Evolutionary conservation across 2,797 vertebrate genomes (phyloP), one percentile per base, ranked within the genome.

Genomic region (Lacerta bilineata): DNA sequence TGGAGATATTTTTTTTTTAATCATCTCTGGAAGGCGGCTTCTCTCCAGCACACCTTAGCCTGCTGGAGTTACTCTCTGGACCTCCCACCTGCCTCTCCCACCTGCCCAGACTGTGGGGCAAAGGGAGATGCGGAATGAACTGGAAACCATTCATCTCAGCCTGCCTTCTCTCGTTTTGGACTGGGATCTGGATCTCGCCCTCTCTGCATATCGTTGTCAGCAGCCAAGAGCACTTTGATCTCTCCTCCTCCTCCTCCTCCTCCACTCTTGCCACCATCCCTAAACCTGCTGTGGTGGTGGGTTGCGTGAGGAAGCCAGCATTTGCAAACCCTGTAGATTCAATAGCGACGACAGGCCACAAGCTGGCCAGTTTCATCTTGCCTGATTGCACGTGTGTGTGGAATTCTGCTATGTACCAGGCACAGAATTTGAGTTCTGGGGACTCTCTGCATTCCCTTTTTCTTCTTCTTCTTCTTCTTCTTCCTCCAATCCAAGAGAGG

Each of bases 221-320:
- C 77, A 66, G 83, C 83, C 83, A 85, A 85, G 69, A 85, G 77
- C 83, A 85, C 83, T 85, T 85, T 89, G 88, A 89, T 81, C 41
- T 33, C 33, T 33, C 33, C 33, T 33, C 33, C 33, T 33, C 33
- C 33, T 33, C 33, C 33, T 46, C 69, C 29, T 27, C 29, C n/a
- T 66, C 13, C 55, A 33, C 36, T 75, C 36, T 74, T 1, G 39
- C 55, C 27, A 3, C n/a, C 33, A 25, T 39, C 72, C 43, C 61
- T 43, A 64, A 75, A 68, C 27, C 59, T 81, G 55, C 83, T 80
- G 23, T 9, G 13, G 43, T 11, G 64, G 43, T 55, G 75, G 27
- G 18, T 69, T n/a, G 29, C 8, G 11, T 29, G 25, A 66, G 69
- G n/a, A 85, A 85, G 78, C 39, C 78, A 85, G 88, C 83, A 89